Evolutionary conservation across 2,797 vertebrate genomes (phyloP), one percentile per base, ranked within the genome.

Genomic region (Danio aesculapii): DNA sequence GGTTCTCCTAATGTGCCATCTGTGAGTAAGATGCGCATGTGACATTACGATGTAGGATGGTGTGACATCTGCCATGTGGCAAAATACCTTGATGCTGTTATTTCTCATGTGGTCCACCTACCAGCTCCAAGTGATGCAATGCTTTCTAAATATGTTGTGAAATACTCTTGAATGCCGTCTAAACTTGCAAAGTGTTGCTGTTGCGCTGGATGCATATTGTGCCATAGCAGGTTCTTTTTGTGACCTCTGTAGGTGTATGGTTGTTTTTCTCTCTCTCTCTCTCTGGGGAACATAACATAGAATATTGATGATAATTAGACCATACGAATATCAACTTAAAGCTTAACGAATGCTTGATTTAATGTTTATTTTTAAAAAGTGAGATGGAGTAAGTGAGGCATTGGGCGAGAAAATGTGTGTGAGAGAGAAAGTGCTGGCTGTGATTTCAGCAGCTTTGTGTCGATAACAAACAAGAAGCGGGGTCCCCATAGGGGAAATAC

Each of bases 391-490:
- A 57, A 79, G 49, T 41, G 49, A 16, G 30, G n/a, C 12, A 5
- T 17, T 47, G 53, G 30, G 59, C 57, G 64, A 77, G 49, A 50
- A 16, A 12, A 9, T 17, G 62, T 39, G 11, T 41, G 8, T n/a
- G 53, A 12, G 62, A 50, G 70, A 53, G 55, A 82, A 57, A 75
- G 39, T 74, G 62, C 57, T 74, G 68, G 73, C 58, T 83, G 78
- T 64, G 83, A 84, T 85, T 84, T 86, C 58, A 67, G 52, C 63
- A 82, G 81, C 81, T 85, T 70, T 84, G 74, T 62, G 79, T 85
- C 84, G 88, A 86, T 88, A 86, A 84, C 84, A 88, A 90, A 88
- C 88, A 89, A 85, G 81, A 86, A 73, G 63, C 50, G 21, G 77
- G 84, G 70, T 84, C 80, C 88, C 85, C 84, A 82, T 82, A 84